Percentiles rank a stretch among this genome's conserved stretches.
Conservation (phyloP, 2,888 invertebrate genomes). For the Notodonta ziczac region DNA sequence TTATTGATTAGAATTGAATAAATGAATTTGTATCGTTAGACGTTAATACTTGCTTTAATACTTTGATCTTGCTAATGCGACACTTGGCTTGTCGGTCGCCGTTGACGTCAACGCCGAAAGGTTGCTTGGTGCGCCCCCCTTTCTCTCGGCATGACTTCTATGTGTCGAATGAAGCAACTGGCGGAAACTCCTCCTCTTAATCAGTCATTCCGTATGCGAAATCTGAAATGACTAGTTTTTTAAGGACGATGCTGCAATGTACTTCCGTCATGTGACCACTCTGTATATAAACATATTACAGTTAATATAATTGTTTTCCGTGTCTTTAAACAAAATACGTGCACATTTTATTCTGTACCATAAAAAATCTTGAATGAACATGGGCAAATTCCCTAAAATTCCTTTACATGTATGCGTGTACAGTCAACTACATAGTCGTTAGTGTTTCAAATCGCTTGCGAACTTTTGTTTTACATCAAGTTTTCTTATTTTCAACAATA, state of each 20-base stretch:
- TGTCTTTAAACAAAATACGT: too few species aligned
- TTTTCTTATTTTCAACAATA: too few species aligned
- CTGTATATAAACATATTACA: background rate
- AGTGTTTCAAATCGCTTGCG: too few species aligned
- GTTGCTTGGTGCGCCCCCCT: constrained; percentile 47
- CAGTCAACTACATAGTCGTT: too few species aligned
- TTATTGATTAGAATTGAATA: background rate
- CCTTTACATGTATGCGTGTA: too few species aligned
- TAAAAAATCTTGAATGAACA: too few species aligned
- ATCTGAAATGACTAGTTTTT: constrained; percentile 57
- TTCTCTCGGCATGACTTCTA: constrained; percentile 50
- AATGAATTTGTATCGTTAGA: too few species aligned
- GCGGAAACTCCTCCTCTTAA: constrained; percentile 58
- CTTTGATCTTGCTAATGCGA: background rate
- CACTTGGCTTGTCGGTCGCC: constrained; percentile 23
- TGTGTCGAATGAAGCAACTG: constrained; percentile 54
- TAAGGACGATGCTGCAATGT: constrained; percentile 50
- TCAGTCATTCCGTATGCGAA: constrained; percentile 65
- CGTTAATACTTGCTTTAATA: too few species aligned
- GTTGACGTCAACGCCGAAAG: constrained; percentile 35
- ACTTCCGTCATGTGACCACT: constrained; percentile 4
- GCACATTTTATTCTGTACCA: too few species aligned
- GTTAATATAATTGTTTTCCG: too few species aligned
- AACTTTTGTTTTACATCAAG: too few species aligned
- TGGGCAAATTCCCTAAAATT: too few species aligned